Percentiles rank a stretch among this genome's conserved stretches.
These are phyloP conservation scores for Geotrupes spiniger DNA, from an alignment of 2,888 invertebrate species.

Conservation along the genomic window DNA sequence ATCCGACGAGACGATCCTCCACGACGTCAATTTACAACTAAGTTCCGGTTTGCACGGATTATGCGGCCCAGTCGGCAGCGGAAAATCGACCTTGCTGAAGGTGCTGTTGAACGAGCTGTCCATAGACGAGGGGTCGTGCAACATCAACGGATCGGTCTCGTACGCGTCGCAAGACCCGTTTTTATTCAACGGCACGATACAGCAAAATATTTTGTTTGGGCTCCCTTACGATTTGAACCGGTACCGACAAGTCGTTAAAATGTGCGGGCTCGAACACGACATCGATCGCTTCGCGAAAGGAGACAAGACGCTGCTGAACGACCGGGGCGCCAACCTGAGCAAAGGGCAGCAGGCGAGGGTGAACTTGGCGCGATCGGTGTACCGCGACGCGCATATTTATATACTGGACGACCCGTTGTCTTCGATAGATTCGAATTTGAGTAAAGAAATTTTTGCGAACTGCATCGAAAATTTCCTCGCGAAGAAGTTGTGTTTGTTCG, in stretches of 20 bases:
- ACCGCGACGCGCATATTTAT: slow-evolving; percentile 70
- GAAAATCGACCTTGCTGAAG: slow-evolving; percentile 56
- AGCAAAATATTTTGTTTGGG: slow-evolving; percentile 76
- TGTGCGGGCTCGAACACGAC: slow-evolving; percentile 62
- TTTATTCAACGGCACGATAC: slow-evolving; percentile 56
- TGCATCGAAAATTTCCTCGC: slow-evolving; percentile 60
- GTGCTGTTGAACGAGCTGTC: slow-evolving; percentile 67
- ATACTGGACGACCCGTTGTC: slow-evolving; percentile 75
- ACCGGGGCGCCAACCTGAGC: slow-evolving; percentile 72
- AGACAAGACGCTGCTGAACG: slow-evolving; percentile 73
- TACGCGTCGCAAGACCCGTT: slow-evolving; percentile 63
- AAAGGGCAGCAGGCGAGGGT: slow-evolving; percentile 81
- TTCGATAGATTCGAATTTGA: slow-evolving; percentile 72
- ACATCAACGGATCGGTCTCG: slow-evolving; percentile 57
- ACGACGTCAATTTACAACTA: slow-evolving; percentile 15
- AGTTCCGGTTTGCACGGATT: slow-evolving; percentile 15
- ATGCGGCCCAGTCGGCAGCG: slow-evolving; percentile 39
- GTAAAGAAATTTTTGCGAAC: slow-evolving; percentile 64
- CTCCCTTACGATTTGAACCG: slow-evolving; percentile 54
- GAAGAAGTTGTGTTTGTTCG: slow-evolving; percentile 58
- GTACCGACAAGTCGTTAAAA: slow-evolving; percentile 58
- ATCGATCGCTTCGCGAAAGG: slow-evolving; percentile 68
- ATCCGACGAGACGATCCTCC: slow-evolving; percentile 9
- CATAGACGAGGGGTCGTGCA: slow-evolving; percentile 57
- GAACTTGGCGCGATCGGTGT: slow-evolving; percentile 70